Evolutionary conservation across 2,888 invertebrate species (phyloP).

Genomic region (Harmothoe impar): DNA sequence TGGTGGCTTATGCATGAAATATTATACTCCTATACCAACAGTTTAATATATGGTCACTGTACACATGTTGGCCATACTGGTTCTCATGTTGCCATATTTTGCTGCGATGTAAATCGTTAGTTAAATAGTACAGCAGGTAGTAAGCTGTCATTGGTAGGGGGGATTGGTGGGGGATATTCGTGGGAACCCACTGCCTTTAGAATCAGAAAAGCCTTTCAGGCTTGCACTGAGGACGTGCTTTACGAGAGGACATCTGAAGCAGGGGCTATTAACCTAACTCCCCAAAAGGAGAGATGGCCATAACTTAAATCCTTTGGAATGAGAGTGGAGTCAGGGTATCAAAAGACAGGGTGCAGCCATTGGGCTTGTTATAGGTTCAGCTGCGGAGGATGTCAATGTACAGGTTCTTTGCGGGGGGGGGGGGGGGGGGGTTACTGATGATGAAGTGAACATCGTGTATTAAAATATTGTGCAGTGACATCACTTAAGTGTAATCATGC

Average conservation of each 20-base stretch:
- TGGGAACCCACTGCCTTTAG: not conserved
- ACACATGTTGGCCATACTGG: not conserved
- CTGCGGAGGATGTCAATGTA: too few relatives aligned
- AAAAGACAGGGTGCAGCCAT: too few relatives aligned
- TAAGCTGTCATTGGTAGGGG: not conserved
- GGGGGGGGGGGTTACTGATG: too few relatives aligned
- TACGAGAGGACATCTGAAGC: not conserved
- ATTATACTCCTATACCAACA: too few relatives aligned
- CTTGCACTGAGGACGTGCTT: not conserved
- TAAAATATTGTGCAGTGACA: too few relatives aligned
- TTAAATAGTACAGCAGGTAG: not conserved
- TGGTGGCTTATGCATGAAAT: too few relatives aligned
- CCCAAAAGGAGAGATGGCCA: not conserved
- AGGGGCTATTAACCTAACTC: not conserved
- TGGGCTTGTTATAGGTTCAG: too few relatives aligned
- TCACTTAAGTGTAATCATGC: too few relatives aligned
- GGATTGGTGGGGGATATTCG: not conserved
- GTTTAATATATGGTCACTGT: not conserved
- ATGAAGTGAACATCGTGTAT: too few relatives aligned
- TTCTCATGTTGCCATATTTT: slow-evolving; percentile 8
- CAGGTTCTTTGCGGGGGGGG: too few relatives aligned
- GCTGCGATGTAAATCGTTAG: not conserved
- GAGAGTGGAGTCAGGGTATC: too few relatives aligned
- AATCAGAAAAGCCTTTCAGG: not conserved
- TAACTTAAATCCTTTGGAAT: too few relatives aligned